Percentiles rank a stretch among this genome's conserved stretches.
Conservation (phyloP, 2,113 vertebrate species). For the Sterrhoptilus dennistouni region DNA sequence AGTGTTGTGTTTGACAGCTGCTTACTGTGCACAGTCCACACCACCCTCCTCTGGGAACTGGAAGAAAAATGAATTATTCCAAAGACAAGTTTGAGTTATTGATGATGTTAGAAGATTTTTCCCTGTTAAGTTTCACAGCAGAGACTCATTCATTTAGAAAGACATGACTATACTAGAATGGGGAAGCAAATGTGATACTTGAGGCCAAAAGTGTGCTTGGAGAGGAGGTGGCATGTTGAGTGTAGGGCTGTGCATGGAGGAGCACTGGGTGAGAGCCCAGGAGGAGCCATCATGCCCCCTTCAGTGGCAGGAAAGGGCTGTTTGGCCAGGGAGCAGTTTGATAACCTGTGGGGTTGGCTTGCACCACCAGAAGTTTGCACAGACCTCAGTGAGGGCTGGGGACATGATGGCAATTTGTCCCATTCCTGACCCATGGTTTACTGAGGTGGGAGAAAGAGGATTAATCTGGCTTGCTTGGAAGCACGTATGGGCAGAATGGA, state of each 20-base stretch:
- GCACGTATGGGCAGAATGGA: neutral
- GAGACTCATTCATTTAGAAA: neutral
- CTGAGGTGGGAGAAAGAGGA: neutral
- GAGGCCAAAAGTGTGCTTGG: neutral
- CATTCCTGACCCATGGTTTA: neutral
- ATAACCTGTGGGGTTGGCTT: neutral
- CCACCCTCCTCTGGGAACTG: neutral
- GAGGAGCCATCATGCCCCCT: neutral
- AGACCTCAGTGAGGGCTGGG: neutral
- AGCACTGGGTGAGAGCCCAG: neutral
- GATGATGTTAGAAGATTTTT: neutral
- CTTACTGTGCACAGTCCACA: neutral
- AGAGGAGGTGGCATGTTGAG: fast-evolving
- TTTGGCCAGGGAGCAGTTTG: neutral
- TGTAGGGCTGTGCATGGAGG: neutral
- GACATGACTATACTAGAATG: neutral
- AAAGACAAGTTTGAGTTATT: neutral
- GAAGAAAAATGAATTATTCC: neutral
- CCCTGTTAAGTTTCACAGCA: neutral
- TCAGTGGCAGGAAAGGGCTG: neutral
- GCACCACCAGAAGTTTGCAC: neutral
- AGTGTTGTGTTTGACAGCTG: neutral
- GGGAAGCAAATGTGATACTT: neutral
- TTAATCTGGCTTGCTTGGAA: neutral
- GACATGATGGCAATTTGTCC: fast-evolving